These are phyloP conservation scores for Panopea generosa DNA, from an alignment of 2,888 invertebrate genomes.

Conservation along the genomic window DNA sequence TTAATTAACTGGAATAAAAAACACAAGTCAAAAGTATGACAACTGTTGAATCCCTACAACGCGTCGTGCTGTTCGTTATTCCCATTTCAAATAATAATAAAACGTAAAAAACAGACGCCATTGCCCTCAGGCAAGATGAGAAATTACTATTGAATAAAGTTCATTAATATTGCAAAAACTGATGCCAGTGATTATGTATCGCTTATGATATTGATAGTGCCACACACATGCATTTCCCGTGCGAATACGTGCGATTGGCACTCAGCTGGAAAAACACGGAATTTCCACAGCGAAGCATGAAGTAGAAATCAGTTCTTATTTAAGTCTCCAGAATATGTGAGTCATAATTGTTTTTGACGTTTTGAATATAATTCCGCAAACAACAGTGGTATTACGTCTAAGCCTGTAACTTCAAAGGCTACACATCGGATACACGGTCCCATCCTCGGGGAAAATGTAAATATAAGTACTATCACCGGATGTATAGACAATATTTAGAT, in stretches of 20 bases:
- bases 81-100: conserved; percentile 19
- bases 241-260: conserved; percentile 12
- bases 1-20: no score
- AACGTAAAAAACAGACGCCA: conserved; percentile 21
- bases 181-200: conserved; percentile 47
- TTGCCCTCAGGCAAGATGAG: conserved; percentile 39
- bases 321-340: no score
- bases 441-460: no score
- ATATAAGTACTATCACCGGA: no score
- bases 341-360: no score
- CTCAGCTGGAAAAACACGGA: conserved; percentile 16
- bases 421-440: no score
- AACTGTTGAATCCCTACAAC: no score
- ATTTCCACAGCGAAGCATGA: conserved; percentile 14
- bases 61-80: background rate
- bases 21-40: no score
- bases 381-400: no score
- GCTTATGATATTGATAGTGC: conserved; percentile 21
- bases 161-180: conserved; percentile 54
- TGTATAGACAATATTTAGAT: no score
- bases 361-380: no score
- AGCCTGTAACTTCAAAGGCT: no score
- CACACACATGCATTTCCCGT: conserved; percentile 29
- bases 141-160: conserved; percentile 36
- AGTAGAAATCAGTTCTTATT: background rate